Conservation (phyloP, 2,113 vertebrate genomes). For the Lynx canadensis region DNA sequence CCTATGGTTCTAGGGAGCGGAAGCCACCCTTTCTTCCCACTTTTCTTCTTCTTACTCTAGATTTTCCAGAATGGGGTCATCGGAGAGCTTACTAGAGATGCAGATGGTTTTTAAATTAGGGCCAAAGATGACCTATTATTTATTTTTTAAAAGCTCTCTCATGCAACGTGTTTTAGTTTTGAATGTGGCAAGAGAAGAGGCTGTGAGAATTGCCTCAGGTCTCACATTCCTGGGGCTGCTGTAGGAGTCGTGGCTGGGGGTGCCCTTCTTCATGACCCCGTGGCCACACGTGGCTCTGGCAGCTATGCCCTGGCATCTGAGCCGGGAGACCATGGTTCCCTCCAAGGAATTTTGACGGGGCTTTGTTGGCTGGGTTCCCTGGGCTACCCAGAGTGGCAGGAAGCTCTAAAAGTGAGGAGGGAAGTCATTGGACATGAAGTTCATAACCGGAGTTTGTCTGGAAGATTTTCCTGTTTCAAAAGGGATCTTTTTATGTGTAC, state of each 20-base stretch:
- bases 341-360: background rate
- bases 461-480: constrained; percentile 27
- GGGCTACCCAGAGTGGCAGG: background rate
- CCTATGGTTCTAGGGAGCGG: background rate
- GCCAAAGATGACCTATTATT: constrained; percentile 52
- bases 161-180: constrained; percentile 35
- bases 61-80: constrained; percentile 39
- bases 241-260: background rate
- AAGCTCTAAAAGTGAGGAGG: background rate
- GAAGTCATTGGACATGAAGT: background rate
- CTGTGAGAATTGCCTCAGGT: constrained; percentile 36
- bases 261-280: background rate
- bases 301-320: background rate
- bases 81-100: constrained; percentile 46
- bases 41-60: background rate
- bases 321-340: background rate
- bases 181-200: background rate
- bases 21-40: background rate
- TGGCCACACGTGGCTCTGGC: background rate
- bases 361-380: background rate
- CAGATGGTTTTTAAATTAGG: constrained; percentile 53
- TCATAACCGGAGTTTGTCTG: background rate
- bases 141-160: constrained; percentile 51
- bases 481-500: background rate
- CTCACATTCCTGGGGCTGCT: constrained; percentile 16